A percentile compares a stretch with the other conserved stretches of the same genome.
These are phyloP conservation scores for Crossocerus cetratus DNA, from an alignment of 2,888 invertebrate genomes.

Conservation along the genomic window DNA sequence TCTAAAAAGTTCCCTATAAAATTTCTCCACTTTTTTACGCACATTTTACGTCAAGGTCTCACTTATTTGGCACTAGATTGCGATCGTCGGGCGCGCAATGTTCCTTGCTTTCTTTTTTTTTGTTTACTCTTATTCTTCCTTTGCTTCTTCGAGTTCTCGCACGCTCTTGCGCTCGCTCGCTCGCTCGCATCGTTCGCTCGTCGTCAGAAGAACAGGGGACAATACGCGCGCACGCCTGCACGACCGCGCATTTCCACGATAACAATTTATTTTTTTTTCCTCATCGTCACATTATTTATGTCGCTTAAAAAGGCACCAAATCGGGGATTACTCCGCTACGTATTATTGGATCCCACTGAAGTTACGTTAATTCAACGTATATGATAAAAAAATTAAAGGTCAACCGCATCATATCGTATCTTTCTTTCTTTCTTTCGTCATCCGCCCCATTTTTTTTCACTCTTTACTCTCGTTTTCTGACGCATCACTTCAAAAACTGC, in stretches of 20 bases:
- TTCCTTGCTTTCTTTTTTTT: constrained; percentile 1
- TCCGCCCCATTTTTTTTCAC: constrained; percentile 27
- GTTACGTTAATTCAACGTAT: constrained; percentile 68
- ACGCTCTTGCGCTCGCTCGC: no score
- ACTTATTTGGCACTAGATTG: constrained; percentile 76
- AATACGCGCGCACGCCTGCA: constrained; percentile 33
- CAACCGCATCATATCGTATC: constrained; percentile 51
- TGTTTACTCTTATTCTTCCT: neutral
- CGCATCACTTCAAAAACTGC: constrained; percentile 73
- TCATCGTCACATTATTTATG: constrained; percentile 58
- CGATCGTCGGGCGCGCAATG: constrained; percentile 59
- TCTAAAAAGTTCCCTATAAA: constrained; percentile 76
- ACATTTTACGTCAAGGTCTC: constrained; percentile 69
- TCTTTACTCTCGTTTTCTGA: constrained; percentile 72
- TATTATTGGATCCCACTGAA: constrained; percentile 70
- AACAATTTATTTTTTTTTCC: constrained; percentile 52
- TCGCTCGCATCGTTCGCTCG: neutral
- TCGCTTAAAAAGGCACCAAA: constrained; percentile 76
- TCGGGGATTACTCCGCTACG: constrained; percentile 69
- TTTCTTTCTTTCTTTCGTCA: constrained; percentile 26
- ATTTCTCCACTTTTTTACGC: constrained; percentile 66
- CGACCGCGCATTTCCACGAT: constrained; percentile 42
- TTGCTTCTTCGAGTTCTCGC: no score
- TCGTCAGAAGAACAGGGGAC: constrained; percentile 29
- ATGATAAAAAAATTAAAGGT: constrained; percentile 73